Conservation (phyloP, 1,140 invertebrate genomes). For the Gonioctena quinquepunctata region DNA sequence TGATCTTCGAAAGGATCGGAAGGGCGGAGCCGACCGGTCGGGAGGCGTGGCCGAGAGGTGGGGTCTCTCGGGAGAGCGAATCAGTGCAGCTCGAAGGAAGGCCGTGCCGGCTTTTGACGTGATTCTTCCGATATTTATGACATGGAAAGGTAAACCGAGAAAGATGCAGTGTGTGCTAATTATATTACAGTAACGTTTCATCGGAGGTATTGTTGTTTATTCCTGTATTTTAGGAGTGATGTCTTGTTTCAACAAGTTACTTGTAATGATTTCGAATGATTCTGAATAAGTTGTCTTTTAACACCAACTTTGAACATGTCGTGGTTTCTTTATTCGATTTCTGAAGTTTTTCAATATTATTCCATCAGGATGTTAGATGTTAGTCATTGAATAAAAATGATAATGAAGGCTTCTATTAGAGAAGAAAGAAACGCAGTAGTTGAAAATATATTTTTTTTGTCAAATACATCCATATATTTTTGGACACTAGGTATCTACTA, state of each 20-base stretch:
- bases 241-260: slow-evolving; percentile 43
- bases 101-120: neutral
- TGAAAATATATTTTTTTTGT: no score
- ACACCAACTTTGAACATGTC: no score
- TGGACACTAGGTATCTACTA: no score
- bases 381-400: no score
- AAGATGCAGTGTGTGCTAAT: slow-evolving; percentile 6
- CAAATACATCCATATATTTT: no score
- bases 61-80: slow-evolving; percentile 8
- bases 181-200: slow-evolving; percentile 2
- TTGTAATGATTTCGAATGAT: neutral
- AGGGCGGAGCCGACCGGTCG: slow-evolving; percentile 43
- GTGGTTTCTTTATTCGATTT: no score
- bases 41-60: neutral
- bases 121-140: slow-evolving; percentile 6
- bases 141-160: neutral
- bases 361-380: no score
- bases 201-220: neutral
- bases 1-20: slow-evolving; percentile 36
- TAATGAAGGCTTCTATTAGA: no score
- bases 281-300: no score
- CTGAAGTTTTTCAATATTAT: no score
- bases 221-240: slow-evolving; percentile 42
- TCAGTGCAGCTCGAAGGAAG: neutral
- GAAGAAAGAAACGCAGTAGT: no score